These are phyloP conservation scores for Trisateles emortualis DNA, from an alignment of 2,888 invertebrate species.

Conservation along the genomic window DNA sequence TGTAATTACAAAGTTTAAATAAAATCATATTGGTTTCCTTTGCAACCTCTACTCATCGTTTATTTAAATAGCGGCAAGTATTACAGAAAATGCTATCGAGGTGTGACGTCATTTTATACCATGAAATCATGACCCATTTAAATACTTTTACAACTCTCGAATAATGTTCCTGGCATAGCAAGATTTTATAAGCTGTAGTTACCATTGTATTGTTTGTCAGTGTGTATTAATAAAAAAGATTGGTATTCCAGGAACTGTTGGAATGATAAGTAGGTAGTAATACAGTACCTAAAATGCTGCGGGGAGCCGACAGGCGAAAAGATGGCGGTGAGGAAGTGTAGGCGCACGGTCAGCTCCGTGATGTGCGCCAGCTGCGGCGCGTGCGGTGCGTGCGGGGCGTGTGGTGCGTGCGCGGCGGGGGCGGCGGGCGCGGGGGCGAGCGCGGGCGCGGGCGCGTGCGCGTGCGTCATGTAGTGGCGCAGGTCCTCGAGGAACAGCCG, in stretches of 20 bases:
- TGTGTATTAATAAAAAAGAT: no score
- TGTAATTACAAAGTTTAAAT: no score
- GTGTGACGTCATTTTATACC: background rate
- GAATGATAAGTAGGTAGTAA: no score
- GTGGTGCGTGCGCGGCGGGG: conserved; percentile 59
- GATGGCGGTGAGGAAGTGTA: conserved; percentile 97
- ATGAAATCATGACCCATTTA: no score
- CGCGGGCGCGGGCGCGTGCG: conserved; percentile 41
- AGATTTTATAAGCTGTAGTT: no score
- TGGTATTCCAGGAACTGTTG: no score
- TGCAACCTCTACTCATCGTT: no score
- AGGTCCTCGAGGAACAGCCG: conserved; percentile 96
- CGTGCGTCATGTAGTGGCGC: conserved; percentile 87
- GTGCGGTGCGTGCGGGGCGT: conserved; percentile 23
- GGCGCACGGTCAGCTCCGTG: conserved; percentile 95
- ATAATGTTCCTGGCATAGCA: no score
- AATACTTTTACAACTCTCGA: no score
- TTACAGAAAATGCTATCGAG: background rate
- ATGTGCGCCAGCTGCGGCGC: conserved; percentile 88
- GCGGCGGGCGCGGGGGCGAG: conserved; percentile 21
- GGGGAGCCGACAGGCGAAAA: conserved; percentile 97
- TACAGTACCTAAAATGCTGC: conserved; percentile 91
- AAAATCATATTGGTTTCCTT: no score
- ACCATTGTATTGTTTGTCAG: no score
- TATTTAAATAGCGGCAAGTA: no score